These are phyloP conservation scores for Tineola bisselliella DNA, from an alignment of 2,888 invertebrate genomes.

Conservation along the genomic window DNA sequence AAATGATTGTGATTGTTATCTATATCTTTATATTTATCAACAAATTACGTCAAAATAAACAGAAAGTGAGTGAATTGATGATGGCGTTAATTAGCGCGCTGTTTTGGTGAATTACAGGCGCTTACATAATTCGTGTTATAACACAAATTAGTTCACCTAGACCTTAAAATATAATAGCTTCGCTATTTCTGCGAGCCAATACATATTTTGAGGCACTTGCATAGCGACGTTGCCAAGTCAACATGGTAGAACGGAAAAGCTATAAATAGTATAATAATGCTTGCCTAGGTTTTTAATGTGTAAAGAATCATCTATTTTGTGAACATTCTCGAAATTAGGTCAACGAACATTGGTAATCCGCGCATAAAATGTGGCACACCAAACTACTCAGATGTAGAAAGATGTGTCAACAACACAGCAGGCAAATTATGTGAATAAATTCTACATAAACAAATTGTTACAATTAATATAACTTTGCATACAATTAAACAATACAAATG, in stretches of 20 bases:
- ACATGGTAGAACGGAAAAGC: background rate
- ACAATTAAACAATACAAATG: too few relatives aligned
- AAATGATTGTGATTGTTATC: too few relatives aligned
- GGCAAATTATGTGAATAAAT: too few relatives aligned
- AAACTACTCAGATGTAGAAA: too few relatives aligned
- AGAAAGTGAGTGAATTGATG: background rate
- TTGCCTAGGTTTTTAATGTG: background rate
- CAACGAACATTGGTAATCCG: background rate
- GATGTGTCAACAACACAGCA: too few relatives aligned
- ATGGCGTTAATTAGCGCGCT: background rate
- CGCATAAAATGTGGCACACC: background rate
- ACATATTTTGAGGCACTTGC: slow-evolving; percentile 13
- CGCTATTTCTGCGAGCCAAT: slow-evolving; percentile 12
- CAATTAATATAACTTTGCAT: too few relatives aligned
- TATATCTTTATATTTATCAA: background rate
- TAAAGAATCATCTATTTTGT: background rate
- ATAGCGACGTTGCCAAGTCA: slow-evolving; percentile 14
- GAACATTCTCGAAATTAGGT: background rate
- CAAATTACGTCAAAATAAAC: background rate
- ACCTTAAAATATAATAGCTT: slow-evolving; percentile 7
- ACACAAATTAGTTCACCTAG: slow-evolving; percentile 5
- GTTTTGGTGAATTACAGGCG: background rate
- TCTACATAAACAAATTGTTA: too few relatives aligned
- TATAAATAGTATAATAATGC: slow-evolving; percentile 5
- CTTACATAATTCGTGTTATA: slow-evolving; percentile 2